These are phyloP conservation scores for Anthonomus grandis DNA, from an alignment of 1,140 invertebrate species.

Conservation along the genomic window DNA sequence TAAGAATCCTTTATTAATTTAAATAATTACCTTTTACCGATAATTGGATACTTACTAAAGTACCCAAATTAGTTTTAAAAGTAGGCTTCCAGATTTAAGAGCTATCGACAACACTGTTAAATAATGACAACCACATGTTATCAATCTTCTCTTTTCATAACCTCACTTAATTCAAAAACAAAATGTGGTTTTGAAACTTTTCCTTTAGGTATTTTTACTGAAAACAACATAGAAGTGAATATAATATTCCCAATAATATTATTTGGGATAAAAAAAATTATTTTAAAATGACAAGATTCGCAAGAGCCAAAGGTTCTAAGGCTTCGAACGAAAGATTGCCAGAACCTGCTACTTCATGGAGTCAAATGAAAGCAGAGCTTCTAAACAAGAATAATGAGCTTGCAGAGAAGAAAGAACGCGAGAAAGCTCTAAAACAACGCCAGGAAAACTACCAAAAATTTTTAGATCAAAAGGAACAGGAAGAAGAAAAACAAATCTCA, in stretches of 20 bases:
- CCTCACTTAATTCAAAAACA: background rate
- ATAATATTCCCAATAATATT: no score
- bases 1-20: no score
- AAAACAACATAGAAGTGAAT: background rate
- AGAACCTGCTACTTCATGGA: slow-evolving; percentile 69
- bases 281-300: slow-evolving; percentile 65
- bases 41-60: no score
- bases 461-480: slow-evolving; percentile 52
- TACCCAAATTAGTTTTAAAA: no score
- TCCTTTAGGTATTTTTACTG: background rate
- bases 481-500: slow-evolving; percentile 47
- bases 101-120: background rate
- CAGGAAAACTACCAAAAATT: slow-evolving; percentile 56
- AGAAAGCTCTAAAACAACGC: slow-evolving; percentile 52
- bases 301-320: slow-evolving; percentile 70
- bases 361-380: slow-evolving; percentile 62
- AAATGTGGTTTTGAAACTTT: background rate
- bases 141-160: background rate
- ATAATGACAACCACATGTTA: background rate
- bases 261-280: no score
- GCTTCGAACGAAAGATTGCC: slow-evolving; percentile 65
- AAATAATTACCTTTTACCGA: no score
- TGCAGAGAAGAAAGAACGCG: slow-evolving; percentile 49
- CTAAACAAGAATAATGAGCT: slow-evolving; percentile 50
- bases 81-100: background rate